Evolutionary conservation across 2,888 invertebrate genomes (phyloP).

Genomic region (Eumacrocentrus americanus): DNA sequence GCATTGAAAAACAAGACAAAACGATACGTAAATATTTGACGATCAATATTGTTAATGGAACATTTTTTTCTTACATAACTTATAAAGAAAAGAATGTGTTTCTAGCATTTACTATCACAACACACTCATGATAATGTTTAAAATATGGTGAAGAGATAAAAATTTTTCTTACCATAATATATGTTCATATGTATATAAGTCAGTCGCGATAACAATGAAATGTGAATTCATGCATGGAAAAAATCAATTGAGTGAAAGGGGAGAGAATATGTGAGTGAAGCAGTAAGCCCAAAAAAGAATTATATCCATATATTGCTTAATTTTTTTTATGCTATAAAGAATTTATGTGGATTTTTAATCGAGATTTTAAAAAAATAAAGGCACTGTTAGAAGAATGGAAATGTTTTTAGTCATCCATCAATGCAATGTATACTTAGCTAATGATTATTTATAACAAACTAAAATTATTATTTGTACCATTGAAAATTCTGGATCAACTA

Average conservation of each 20-base stretch:
- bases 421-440: constrained; percentile 57
- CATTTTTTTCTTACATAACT: neutral
- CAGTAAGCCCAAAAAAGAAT: neutral
- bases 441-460: constrained; percentile 51
- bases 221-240: no score
- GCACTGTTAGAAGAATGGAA: constrained; percentile 44
- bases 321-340: neutral
- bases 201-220: constrained; percentile 28
- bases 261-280: no score
- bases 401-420: constrained; percentile 60
- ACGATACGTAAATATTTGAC: neutral
- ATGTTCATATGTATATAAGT: constrained; percentile 53
- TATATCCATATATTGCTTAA: neutral
- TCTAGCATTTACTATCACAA: neutral
- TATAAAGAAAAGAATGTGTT: neutral
- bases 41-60: neutral
- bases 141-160: neutral
- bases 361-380: constrained; percentile 27
- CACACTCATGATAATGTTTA: neutral
- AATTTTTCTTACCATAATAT: constrained; percentile 48
- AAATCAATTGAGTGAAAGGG: no score
- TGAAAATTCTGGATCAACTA: neutral
- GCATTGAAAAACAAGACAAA: neutral
- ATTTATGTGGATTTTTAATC: constrained; percentile 12
- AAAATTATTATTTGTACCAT: neutral